Evolutionary conservation across 2,113 vertebrate genomes (phyloP).

Genomic region (Tauraco erythrolophus): DNA sequence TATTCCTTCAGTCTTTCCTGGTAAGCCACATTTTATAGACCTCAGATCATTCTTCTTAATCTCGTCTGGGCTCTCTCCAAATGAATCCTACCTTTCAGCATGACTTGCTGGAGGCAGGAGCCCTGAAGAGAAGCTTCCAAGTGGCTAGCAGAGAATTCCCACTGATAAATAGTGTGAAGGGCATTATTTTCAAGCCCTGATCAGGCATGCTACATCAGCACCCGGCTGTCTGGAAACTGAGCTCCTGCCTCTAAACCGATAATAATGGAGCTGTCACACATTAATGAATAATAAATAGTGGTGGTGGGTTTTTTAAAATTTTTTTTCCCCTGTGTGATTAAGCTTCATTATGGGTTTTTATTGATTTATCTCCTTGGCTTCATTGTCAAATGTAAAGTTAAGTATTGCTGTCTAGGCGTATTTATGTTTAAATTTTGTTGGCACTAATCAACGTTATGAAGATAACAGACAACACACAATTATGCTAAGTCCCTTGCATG

Average conservation of each 20-base stretch:
- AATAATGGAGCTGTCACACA: constrained; percentile 61
- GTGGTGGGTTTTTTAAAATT: no score
- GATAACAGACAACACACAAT: constrained; percentile 18
- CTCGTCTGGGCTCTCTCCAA: not conserved
- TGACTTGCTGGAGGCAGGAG: constrained; percentile 5
- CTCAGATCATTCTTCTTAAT: constrained; percentile 5
- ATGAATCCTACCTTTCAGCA: constrained; percentile 14
- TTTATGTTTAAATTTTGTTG: constrained; percentile 49
- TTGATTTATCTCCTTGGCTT: constrained; percentile 49
- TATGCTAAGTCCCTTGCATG: not conserved
- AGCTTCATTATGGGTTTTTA: constrained; percentile 37
- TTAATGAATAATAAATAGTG: constrained; percentile 62
- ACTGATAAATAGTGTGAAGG: constrained; percentile 30
- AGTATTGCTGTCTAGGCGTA: not conserved
- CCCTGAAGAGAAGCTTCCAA: constrained; percentile 34
- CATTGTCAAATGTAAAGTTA: constrained; percentile 43
- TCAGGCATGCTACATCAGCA: constrained; percentile 37
- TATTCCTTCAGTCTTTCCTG: not conserved
- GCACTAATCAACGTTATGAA: constrained; percentile 31
- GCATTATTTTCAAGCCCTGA: constrained; percentile 33
- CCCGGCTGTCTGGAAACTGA: constrained; percentile 13
- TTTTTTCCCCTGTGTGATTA: constrained; percentile 27
- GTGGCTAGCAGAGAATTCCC: constrained; percentile 13
- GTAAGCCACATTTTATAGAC: constrained; percentile 16
- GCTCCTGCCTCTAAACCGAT: constrained; percentile 24